Conservation (phyloP, 2,113 vertebrate genomes). For the Upupa epops region DNA sequence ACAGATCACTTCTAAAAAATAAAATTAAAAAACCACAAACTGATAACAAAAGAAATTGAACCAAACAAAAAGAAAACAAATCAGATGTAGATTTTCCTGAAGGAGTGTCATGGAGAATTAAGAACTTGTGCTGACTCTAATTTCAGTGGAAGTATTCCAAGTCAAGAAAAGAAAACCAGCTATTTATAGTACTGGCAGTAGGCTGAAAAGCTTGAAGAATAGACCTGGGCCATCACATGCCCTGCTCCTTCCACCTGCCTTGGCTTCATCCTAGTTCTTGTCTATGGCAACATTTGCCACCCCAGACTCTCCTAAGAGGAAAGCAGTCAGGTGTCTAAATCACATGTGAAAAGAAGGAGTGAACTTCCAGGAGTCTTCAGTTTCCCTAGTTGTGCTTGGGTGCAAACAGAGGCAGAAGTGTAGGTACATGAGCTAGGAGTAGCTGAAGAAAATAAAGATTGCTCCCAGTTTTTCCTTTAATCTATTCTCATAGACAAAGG, state of each 20-base stretch:
- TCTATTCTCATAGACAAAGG: slow-evolving; percentile 23
- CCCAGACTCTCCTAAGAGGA: not conserved
- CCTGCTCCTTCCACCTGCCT: not conserved
- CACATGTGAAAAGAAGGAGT: not conserved
- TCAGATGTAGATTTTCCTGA: not conserved
- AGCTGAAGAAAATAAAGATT: not conserved
- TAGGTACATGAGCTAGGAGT: not conserved
- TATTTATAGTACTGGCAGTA: not conserved
- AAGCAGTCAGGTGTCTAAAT: not conserved
- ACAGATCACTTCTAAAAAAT: not conserved
- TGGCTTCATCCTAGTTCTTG: not conserved
- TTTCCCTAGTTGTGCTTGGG: slow-evolving; percentile 18
- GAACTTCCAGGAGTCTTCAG: not conserved
- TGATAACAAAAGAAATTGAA: not conserved
- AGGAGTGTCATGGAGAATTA: not conserved
- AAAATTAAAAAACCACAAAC: not conserved
- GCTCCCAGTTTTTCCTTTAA: slow-evolving; percentile 20
- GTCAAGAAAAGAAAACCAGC: not conserved
- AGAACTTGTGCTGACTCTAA: not conserved
- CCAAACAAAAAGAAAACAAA: too few relatives aligned
- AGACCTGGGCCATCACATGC: not conserved
- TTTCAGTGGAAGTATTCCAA: not conserved
- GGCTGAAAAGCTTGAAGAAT: not conserved
- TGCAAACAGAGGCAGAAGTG: not conserved
- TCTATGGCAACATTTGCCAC: not conserved